Percentiles rank a stretch among this genome's conserved stretches.
Conservation (phyloP, 2,113 vertebrate species). For the Boulengeromyrus knoepffleri region DNA sequence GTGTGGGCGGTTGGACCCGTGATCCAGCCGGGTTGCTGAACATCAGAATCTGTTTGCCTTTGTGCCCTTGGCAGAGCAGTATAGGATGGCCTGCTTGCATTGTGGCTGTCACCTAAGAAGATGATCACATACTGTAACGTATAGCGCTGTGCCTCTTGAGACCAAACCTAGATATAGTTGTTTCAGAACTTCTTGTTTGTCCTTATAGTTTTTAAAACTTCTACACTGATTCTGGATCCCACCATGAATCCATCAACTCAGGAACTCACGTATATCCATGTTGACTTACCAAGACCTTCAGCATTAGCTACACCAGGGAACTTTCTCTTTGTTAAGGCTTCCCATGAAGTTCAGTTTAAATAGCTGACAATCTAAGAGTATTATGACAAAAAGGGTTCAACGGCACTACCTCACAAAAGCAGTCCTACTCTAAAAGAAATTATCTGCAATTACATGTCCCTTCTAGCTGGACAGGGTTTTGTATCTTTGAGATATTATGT, state of each 20-base stretch:
- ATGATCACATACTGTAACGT: not conserved
- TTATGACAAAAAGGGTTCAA: not conserved
- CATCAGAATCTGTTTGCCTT: not conserved
- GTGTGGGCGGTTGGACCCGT: not conserved
- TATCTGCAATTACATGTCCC: not conserved
- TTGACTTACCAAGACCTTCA: not conserved
- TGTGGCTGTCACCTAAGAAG: not conserved
- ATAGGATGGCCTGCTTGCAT: not conserved
- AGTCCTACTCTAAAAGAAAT: not conserved
- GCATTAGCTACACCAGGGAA: not conserved
- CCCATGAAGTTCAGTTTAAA: not conserved
- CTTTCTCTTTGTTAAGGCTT: not conserved
- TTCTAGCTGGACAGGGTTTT: not conserved
- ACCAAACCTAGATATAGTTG: not conserved
- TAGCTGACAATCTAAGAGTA: not conserved
- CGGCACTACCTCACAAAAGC: not conserved
- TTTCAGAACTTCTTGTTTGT: constrained; percentile 7
- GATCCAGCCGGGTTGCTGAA: not conserved
- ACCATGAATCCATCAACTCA: not conserved
- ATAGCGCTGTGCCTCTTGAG: not conserved
- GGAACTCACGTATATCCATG: not conserved
- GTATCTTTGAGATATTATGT: not conserved
- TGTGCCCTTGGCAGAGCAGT: not conserved
- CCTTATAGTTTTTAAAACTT: not conserved
- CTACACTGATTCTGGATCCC: not conserved